Evolutionary conservation across 1,140 invertebrate genomes (phyloP), one percentile per base, ranked within the genome.

Genomic region (Drosophila parabipectinata): DNA sequence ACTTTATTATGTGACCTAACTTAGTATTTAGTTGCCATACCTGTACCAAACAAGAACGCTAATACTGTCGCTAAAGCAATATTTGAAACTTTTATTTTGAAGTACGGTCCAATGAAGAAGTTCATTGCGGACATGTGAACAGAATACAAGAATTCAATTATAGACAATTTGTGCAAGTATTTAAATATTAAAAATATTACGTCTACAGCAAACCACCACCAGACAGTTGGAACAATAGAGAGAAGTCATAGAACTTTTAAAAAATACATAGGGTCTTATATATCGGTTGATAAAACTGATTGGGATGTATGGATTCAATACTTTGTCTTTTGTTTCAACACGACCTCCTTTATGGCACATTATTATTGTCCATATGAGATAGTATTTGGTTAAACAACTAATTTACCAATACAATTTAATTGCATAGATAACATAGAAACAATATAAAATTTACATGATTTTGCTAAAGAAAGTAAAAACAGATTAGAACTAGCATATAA

Each of bases 101-200:
- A 58, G 56, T 48, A 32, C 54, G 54, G 54, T 56, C 26, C 45
- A 37, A 34, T 59, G 18, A 59, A 59, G 30, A 48, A 18, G 34
- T 51, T 61, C 34, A 12, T 34, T 34, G 10, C 32, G 32, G 32
- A 34, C 32, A 34, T 34, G 32, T 10, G 32, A 34, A 34, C 63
- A 34, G 79, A 82, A 54, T 79, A 82, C 50, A 68, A 68, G 61
- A 79, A 76, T 72, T 45, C 73, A 74, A 39, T 62, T 14, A 54
- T 80, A 18, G 21, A 64, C 30, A 54, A 75, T 15, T 15, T 79
- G 14, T 48, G 45, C 15, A 60, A 57, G 48, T 39, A 72, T 10
- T 15, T 79, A 12, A 56, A 61, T 26, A 63, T 63, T 7, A 9
- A 71, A 26, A 59, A 74, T 30, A 48, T 59, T 28, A 63, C 54